Evolutionary conservation across 1,140 invertebrate species (phyloP).

Genomic region (Ceratosolen solmsi): DNA sequence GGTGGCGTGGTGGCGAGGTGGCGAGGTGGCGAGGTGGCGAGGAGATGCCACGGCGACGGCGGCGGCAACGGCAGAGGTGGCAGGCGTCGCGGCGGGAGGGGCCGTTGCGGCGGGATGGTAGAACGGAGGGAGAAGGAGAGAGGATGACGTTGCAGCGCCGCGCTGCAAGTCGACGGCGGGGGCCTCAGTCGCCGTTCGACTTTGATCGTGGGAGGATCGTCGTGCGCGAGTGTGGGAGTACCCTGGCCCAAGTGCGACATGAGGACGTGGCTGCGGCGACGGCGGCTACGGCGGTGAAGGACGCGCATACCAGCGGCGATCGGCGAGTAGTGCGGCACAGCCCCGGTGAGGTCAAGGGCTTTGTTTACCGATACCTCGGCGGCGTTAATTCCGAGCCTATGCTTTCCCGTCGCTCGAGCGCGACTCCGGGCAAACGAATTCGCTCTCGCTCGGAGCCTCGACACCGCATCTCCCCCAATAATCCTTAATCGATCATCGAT

Average conservation of each 20-base stretch:
- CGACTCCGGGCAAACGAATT: neutral
- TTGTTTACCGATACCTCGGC: neutral
- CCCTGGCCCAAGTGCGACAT: neutral
- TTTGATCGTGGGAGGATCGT: slow-evolving; percentile 10
- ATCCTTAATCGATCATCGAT: no score
- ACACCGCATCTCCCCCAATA: no score
- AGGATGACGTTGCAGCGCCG: neutral
- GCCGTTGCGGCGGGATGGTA: neutral
- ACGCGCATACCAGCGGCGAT: neutral
- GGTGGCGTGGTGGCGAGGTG: no score
- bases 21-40: no score
- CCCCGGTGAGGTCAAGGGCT: slow-evolving; percentile 16
- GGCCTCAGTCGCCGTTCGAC: slow-evolving; percentile 38
- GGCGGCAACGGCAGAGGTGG: no score
- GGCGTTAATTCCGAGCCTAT: neutral
- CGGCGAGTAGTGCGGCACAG: neutral
- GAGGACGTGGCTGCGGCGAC: neutral
- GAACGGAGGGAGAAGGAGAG: no score
- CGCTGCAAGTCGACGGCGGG: neutral
- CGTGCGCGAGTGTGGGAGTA: neutral
- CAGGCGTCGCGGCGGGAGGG: no score
- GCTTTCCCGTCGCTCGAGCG: no score
- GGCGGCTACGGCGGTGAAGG: neutral
- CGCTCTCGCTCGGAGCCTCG: no score
- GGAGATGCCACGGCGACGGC: no score